phyloP scores from a whole-genome alignment of 2,113 vertebrate species.

The Cynoglossus semilaevis region DNA sequence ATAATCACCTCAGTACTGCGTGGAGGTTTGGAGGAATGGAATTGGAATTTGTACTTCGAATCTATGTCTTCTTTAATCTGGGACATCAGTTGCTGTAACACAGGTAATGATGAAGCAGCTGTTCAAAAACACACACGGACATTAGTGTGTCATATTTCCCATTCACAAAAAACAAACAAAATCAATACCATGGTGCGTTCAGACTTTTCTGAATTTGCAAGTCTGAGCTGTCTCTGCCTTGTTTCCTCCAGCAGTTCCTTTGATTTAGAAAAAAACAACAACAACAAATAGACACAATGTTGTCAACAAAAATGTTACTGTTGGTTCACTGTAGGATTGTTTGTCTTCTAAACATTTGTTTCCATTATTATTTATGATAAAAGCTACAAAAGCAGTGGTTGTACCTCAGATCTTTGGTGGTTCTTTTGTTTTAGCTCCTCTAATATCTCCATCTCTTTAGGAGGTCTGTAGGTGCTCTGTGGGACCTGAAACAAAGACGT shows the following conservation, averaged over 20 bases:
- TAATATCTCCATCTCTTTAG: constrained; percentile 78
- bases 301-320: too few species aligned
- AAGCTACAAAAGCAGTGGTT: constrained; percentile 12
- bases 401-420: constrained; percentile 79
- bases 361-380: background rate
- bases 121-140: background rate
- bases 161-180: constrained; percentile 1
- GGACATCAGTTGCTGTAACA: constrained; percentile 64
- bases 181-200: constrained; percentile 72
- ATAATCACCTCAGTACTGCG: constrained; percentile 51
- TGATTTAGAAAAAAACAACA: constrained; percentile 28
- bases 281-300: background rate
- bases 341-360: too few species aligned
- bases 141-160: background rate
- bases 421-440: constrained; percentile 78
- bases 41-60: constrained; percentile 64
- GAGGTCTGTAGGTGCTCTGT: constrained; percentile 75
- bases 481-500: constrained; percentile 77
- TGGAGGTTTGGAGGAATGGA: constrained; percentile 45
- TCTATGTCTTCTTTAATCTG: constrained; percentile 66
- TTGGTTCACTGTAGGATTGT: too few species aligned
- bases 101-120: background rate
- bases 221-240: constrained; percentile 74
- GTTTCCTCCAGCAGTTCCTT: constrained; percentile 78
- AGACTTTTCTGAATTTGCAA: constrained; percentile 73